Evolutionary conservation across 1,140 invertebrate genomes (phyloP).

Genomic region (Geopemphigus sp.): DNA sequence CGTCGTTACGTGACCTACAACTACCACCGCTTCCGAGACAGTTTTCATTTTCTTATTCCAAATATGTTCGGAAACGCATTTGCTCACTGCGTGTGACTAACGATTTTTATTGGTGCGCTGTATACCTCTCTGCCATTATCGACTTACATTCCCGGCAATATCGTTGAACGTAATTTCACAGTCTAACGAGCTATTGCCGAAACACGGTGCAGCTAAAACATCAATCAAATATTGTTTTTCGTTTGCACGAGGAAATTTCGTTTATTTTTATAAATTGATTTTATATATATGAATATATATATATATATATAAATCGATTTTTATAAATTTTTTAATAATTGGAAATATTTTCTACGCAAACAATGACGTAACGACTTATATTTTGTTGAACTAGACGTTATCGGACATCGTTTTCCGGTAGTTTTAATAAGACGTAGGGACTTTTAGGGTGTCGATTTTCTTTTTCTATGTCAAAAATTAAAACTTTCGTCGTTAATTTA

Average conservation of each 20-base stretch:
- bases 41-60: slow-evolving; percentile 26
- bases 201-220: neutral
- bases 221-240: slow-evolving; percentile 14
- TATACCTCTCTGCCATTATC: neutral
- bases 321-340: no score
- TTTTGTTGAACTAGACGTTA: no score
- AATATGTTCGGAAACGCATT: slow-evolving; percentile 39
- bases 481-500: no score
- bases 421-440: no score
- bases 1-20: slow-evolving; percentile 5
- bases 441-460: no score
- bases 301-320: no score
- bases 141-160: slow-evolving; percentile 14
- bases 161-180: slow-evolving; percentile 37
- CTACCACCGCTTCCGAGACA: neutral
- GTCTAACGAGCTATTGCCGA: slow-evolving; percentile 29
- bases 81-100: slow-evolving; percentile 41
- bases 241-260: slow-evolving; percentile 11
- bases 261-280: no score
- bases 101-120: slow-evolving; percentile 22
- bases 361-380: no score
- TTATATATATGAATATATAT: no score
- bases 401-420: no score
- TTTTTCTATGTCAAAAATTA: no score
- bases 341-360: no score